Evolutionary conservation across 2,113 vertebrate genomes (phyloP).

Genomic region (Vulpes ferrilata): DNA sequence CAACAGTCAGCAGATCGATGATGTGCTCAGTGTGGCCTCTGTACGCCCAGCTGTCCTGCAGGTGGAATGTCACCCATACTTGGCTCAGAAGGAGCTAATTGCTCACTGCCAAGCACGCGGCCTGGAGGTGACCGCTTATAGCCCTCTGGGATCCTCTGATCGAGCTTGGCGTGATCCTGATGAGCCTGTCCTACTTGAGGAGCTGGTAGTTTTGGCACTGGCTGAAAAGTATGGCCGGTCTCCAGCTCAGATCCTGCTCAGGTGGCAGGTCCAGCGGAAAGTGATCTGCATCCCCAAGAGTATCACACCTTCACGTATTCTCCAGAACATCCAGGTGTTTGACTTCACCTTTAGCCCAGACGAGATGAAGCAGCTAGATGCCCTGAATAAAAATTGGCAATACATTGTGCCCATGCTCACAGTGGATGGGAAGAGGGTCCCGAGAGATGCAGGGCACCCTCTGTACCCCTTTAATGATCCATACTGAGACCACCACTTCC

Average conservation of each 20-base stretch:
- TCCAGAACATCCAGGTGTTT: slow-evolving; percentile 97
- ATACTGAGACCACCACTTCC: slow-evolving; percentile 87
- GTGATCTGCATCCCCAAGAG: slow-evolving; percentile 97
- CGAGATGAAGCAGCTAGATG: slow-evolving; percentile 92
- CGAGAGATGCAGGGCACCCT: slow-evolving; percentile 95
- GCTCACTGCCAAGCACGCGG: slow-evolving; percentile 93
- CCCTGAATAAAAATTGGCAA: slow-evolving; percentile 94
- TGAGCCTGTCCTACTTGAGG: slow-evolving; percentile 95
- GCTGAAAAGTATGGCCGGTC: slow-evolving; percentile 94
- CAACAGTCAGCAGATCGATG: slow-evolving; percentile 95
- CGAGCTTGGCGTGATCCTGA: slow-evolving; percentile 94
- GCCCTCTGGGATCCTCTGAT: slow-evolving; percentile 96
- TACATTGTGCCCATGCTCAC: slow-evolving; percentile 95
- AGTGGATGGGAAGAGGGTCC: slow-evolving; percentile 91
- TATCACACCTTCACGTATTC: slow-evolving; percentile 94
- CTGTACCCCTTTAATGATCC: slow-evolving; percentile 96
- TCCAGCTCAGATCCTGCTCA: slow-evolving; percentile 95
- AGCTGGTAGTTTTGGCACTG: slow-evolving; percentile 89
- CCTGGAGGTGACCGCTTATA: slow-evolving; percentile 95
- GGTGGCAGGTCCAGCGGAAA: slow-evolving; percentile 96
- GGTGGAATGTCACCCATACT: slow-evolving; percentile 97
- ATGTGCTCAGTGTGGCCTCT: slow-evolving; percentile 92
- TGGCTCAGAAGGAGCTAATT: slow-evolving; percentile 95
- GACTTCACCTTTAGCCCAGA: slow-evolving; percentile 94
- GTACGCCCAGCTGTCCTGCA: slow-evolving; percentile 96